A percentile compares a stretch with the other conserved stretches of the same genome.
Evolutionary conservation across 2,113 vertebrate genomes (phyloP).

Genomic region (Neolamprologus modestus): DNA sequence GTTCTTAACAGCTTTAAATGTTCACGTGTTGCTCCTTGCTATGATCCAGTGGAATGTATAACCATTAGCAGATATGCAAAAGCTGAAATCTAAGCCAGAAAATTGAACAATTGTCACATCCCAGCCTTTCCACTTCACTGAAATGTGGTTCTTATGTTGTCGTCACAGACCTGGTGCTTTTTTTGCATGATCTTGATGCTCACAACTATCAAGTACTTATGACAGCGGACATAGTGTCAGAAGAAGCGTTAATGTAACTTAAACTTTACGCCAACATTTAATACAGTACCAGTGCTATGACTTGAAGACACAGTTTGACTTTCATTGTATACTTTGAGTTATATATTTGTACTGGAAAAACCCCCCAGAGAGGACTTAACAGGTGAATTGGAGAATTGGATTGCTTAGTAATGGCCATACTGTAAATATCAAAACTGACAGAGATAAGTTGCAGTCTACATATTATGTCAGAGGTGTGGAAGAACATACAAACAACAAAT

Average conservation of each 20-base stretch:
- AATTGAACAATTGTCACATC: background rate
- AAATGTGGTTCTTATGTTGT: background rate
- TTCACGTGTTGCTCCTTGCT: background rate
- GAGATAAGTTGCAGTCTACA: conserved; percentile 25
- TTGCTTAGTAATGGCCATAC: conserved; percentile 14
- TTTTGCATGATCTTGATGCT: background rate
- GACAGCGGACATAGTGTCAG: background rate
- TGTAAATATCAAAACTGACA: conserved; percentile 65
- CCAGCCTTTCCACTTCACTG: background rate
- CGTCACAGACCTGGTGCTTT: background rate
- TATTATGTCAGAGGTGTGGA: conserved; percentile 35
- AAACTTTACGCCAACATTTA: background rate
- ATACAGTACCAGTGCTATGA: conserved; percentile 44
- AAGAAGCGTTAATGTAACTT: background rate
- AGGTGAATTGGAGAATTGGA: conserved; percentile 34
- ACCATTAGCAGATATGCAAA: background rate
- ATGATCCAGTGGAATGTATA: background rate
- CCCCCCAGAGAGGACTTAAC: conserved; percentile 1
- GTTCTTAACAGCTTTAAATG: background rate
- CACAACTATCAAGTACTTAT: conserved; percentile 9
- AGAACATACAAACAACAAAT: conserved; percentile 22
- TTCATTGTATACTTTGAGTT: conserved; percentile 23
- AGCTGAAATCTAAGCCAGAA: background rate
- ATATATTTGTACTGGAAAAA: conserved; percentile 68
- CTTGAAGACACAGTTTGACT: conserved; percentile 56